Evolutionary conservation across 2,888 invertebrate species (phyloP), one percentile per base, ranked within the genome.

Genomic region (Latrodectus elegans): DNA sequence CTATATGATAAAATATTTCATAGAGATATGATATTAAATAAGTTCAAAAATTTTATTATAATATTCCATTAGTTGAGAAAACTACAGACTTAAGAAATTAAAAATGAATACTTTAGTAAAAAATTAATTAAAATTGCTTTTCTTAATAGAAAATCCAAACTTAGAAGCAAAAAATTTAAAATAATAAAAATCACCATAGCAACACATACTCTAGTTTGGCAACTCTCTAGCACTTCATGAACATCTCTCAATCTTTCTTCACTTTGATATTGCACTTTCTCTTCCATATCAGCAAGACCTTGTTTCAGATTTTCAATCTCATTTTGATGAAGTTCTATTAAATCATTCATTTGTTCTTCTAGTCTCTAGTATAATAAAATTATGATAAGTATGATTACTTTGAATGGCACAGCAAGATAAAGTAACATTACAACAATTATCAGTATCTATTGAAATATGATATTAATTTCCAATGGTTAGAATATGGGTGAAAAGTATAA

Each of bases 231-330:
- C 93, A 97, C 96, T 93, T 99, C 99, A 92, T 98, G 97, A 91
- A 99, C 97, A 92, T 99, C 99, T 91, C 98, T 94, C 92, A 99
- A 95, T 91, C 99, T 94, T 93, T 99, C 99, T 92, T 99, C 99
- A 92, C 98, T 97, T 93, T 99, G 98, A 93, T 99, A 99, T 93
- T 99, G 98, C 90, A 98, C 97, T 93, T 98, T 99, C 92, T 98
- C 98, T 92, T 99, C 98, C 94, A 98, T 97, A 92, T 98, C 98
- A 14, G 96, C 96, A 91, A 99, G 95, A 80, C 97, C 96, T 93
- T 98, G 97, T 92, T 97, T 97, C 90, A 99, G 93, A 93, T 99
- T 98, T 93, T 97, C 97, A 91, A 98, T 97, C 94, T 98, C 97
- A 91, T 97, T 97, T 93, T 99, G 99, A 93, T 99, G 98, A 88